Evolutionary conservation across 2,888 invertebrate species (phyloP).

Genomic region (Diarsia dahlii): DNA sequence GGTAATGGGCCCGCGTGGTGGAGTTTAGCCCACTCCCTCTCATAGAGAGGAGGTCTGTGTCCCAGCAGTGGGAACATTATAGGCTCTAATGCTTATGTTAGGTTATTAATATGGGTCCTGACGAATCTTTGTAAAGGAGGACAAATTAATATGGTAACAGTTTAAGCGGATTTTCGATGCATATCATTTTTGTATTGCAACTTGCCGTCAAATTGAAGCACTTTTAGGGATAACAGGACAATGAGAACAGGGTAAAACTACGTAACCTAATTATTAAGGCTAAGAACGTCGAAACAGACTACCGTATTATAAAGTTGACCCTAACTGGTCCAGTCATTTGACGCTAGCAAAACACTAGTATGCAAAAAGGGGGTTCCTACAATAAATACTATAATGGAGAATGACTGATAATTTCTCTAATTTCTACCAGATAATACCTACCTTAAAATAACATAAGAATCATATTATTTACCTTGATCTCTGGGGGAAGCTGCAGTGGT

Average conservation of each 20-base stretch:
- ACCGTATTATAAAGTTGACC: neutral
- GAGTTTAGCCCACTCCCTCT: too few relatives aligned
- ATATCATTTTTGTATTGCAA: neutral
- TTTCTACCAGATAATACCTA: neutral
- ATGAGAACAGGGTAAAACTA: neutral
- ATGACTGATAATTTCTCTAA: neutral
- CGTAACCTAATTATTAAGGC: neutral
- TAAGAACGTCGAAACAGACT: constrained; percentile 8
- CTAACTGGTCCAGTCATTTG: neutral
- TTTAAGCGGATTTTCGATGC: neutral
- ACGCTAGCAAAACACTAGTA: constrained; percentile 23
- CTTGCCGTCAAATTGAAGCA: neutral
- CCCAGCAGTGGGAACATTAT: too few relatives aligned
- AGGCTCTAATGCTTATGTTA: neutral
- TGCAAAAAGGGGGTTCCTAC: neutral
- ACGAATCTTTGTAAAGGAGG: neutral
- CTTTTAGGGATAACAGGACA: neutral
- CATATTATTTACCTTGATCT: neutral
- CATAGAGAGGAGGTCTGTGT: too few relatives aligned
- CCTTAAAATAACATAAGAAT: neutral
- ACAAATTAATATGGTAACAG: neutral
- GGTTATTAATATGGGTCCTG: neutral
- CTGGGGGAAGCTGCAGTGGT: neutral
- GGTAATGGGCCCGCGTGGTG: too few relatives aligned
- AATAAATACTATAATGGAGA: neutral